These are phyloP conservation scores for Alosa alosa DNA, from an alignment of 2,113 vertebrate species.

Conservation along the genomic window DNA sequence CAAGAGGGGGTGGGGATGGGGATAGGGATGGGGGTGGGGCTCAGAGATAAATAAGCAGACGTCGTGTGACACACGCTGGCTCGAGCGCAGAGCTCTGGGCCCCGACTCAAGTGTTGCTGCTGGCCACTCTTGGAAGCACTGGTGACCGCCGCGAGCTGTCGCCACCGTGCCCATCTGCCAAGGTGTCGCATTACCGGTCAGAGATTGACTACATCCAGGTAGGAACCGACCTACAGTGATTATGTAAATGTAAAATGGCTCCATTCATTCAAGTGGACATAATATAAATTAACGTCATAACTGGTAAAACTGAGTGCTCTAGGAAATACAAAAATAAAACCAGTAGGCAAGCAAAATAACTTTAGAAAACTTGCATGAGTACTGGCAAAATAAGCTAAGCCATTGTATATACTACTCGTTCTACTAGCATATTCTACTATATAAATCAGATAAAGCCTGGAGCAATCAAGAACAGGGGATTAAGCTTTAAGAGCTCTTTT, in stretches of 20 bases:
- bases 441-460: too few species aligned
- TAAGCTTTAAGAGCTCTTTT: too few species aligned
- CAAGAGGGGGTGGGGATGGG: too few species aligned
- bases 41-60: background rate
- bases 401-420: background rate
- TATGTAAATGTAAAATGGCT: background rate
- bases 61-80: background rate
- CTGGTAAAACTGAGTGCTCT: background rate
- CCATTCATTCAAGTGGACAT: background rate
- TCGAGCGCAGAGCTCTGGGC: background rate
- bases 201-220: background rate
- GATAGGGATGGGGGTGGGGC: too few species aligned
- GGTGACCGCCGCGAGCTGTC: background rate
- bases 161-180: background rate
- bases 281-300: background rate
- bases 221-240: background rate
- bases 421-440: too few species aligned
- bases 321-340: background rate
- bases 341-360: too few species aligned
- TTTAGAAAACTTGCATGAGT: background rate
- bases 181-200: background rate
- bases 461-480: too few species aligned
- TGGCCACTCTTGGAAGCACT: background rate
- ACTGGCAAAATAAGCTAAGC: background rate
- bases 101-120: background rate